phyloP scores from a whole-genome alignment of 2,888 invertebrate genomes.

The Cheilosia vulpina region DNA sequence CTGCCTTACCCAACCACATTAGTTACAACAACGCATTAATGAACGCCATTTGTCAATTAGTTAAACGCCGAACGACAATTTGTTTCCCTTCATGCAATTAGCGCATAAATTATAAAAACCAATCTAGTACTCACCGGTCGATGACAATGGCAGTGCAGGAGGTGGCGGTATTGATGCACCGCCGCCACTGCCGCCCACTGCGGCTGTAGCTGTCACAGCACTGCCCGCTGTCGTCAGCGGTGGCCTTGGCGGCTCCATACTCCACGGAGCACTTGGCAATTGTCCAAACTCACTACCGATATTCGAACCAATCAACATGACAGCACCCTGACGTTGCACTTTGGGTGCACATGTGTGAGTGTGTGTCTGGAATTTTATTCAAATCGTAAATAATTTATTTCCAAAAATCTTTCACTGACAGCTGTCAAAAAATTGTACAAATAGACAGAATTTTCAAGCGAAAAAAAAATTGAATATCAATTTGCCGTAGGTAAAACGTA shows the following conservation, averaged over 20 bases:
- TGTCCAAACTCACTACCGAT: slow-evolving; percentile 79
- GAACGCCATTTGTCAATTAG: slow-evolving; percentile 19
- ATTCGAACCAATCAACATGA: slow-evolving; percentile 80
- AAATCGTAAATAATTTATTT: slow-evolving; percentile 12
- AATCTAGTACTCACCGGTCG: slow-evolving; percentile 83
- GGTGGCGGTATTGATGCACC: slow-evolving; percentile 82
- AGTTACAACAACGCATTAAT: slow-evolving; percentile 11
- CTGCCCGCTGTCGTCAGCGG: slow-evolving; percentile 66
- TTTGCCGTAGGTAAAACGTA: slow-evolving; percentile 73
- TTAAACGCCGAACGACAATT: not conserved
- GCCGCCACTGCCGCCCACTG: slow-evolving; percentile 73
- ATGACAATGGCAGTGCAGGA: slow-evolving; percentile 86
- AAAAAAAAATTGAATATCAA: slow-evolving; percentile 28
- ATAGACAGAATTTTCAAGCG: not conserved
- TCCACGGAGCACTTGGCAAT: slow-evolving; percentile 79
- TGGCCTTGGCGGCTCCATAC: slow-evolving; percentile 79
- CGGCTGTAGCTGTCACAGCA: slow-evolving; percentile 58
- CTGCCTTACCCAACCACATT: not conserved
- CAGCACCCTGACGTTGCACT: slow-evolving; percentile 71
- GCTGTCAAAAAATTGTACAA: slow-evolving; percentile 47
- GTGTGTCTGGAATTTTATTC: slow-evolving; percentile 1
- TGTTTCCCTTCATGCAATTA: not conserved
- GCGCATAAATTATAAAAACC: not conserved
- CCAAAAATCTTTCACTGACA: slow-evolving; percentile 39
- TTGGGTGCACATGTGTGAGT: slow-evolving; percentile 52